Evolutionary conservation across 2,113 vertebrate genomes (phyloP).

Genomic region (Tylochromis polylepis): DNA sequence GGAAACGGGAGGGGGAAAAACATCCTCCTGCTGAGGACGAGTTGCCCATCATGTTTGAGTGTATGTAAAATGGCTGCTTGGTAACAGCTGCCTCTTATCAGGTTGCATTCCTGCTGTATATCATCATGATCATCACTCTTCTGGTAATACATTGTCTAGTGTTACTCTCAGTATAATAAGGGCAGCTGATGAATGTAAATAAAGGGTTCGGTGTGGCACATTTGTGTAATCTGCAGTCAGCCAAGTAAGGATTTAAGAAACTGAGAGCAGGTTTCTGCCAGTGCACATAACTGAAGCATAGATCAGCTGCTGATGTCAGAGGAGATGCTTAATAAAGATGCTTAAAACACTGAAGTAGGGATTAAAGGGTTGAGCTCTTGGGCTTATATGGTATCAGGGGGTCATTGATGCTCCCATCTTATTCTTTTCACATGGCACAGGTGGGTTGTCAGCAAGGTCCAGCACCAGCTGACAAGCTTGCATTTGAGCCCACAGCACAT

Average conservation of each 20-base stretch:
- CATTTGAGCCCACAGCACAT: slow-evolving; percentile 54
- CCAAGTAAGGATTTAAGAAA: neutral
- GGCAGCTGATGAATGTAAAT: neutral
- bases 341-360: slow-evolving; percentile 1
- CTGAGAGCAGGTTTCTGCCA: neutral
- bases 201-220: neutral
- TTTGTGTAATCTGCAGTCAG: neutral
- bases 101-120: slow-evolving; percentile 46
- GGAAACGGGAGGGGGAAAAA: neutral
- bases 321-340: neutral
- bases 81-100: slow-evolving; percentile 50
- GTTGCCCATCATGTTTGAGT: neutral
- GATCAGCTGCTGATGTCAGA: neutral
- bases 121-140: slow-evolving; percentile 24
- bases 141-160: slow-evolving; percentile 10
- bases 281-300: neutral
- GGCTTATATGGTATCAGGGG: neutral
- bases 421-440: slow-evolving; percentile 27
- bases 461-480: slow-evolving; percentile 69
- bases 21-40: neutral
- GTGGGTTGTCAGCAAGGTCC: slow-evolving; percentile 38
- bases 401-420: slow-evolving; percentile 37
- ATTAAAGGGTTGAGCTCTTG: neutral
- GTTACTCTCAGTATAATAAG: neutral
- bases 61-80: slow-evolving; percentile 2